Base-by-base conservation (phyloP, 2,797 vertebrate species). In the Manis crassicaudata region DNA sequence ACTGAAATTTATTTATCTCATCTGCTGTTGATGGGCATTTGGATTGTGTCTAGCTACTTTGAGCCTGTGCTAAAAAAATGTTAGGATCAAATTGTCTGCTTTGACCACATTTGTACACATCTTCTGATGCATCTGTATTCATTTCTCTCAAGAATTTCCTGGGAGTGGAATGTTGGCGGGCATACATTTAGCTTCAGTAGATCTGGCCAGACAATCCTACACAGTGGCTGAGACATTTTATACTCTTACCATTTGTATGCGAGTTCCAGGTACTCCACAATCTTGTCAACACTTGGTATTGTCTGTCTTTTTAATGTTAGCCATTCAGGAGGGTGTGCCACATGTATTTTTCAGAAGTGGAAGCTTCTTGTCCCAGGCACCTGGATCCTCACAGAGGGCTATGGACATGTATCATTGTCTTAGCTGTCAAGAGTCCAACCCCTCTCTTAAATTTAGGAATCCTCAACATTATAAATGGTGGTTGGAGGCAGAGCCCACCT, bases 211-310 rank as follows among this genome's bases (percentile, higher is more conserved):
- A 40, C 0, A 6, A 0, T 43, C 17, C 16, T 68, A 32, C 54
- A 1, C 27, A 6, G 17, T 21, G 65, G 37, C 18, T 2, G 0
- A 18, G 35, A 65, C 25, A 6, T 37, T 29, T 13, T 9, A 54
- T 9, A 14, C 20, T 0, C 11, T 27, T 4, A 3, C 60, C 8
- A 2, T 60, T 23, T 2, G 4, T 14, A 18, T 0, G 29, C 6
- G 25, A 1, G n/a, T 58, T 27, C 52, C 40, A 10, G 88, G 10
- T 6, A 29, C 54, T 27, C 52, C 17, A 35, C 3, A 0, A 46
- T 79, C 37, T 10, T 46, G 65, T 6, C 52, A 35, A 21, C 76
- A 29, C 88, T 46, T 20, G 54, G 29, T 81, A 1, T 35, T 6
- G 5, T 60, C 76, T 29, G 21, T 58, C 54, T 46, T 58, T 35